phyloP scores from a whole-genome alignment of 2,888 invertebrate species.

The Mimas tiliae region DNA sequence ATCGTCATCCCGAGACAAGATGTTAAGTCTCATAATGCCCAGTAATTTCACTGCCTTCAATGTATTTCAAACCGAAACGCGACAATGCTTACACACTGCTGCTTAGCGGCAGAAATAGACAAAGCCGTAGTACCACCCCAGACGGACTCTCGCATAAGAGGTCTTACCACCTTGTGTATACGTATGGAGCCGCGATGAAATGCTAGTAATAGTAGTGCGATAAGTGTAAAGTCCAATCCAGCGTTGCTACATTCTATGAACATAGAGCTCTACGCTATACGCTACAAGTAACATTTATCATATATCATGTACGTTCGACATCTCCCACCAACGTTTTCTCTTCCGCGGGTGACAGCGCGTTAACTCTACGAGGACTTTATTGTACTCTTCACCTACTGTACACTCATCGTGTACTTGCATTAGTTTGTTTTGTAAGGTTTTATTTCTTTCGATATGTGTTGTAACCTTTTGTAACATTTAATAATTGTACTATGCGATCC shows the following conservation, averaged over 20 bases:
- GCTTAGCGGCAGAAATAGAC: too few relatives aligned
- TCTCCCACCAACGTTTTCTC: slow-evolving; percentile 74
- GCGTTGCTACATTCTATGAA: slow-evolving; percentile 38
- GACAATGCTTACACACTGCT: too few relatives aligned
- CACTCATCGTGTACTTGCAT: slow-evolving; percentile 9
- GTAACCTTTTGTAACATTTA: background rate
- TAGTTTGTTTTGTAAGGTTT: slow-evolving; percentile 3
- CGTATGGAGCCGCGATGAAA: too few relatives aligned
- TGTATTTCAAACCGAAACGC: too few relatives aligned
- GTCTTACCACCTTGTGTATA: too few relatives aligned
- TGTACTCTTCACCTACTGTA: slow-evolving; percentile 43
- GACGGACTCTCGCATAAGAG: too few relatives aligned
- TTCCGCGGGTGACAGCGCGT: slow-evolving; percentile 73
- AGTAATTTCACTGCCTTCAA: too few relatives aligned
- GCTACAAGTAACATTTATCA: slow-evolving; percentile 79
- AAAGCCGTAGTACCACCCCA: too few relatives aligned
- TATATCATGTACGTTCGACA: slow-evolving; percentile 75
- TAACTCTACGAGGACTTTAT: slow-evolving; percentile 70
- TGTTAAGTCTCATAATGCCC: too few relatives aligned
- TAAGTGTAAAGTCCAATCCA: slow-evolving; percentile 42
- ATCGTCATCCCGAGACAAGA: too few relatives aligned
- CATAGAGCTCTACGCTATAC: slow-evolving; percentile 31
- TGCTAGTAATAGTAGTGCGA: background rate
- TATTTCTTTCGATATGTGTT: background rate
- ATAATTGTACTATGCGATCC: background rate